A percentile compares a stretch with the other conserved stretches of the same genome.
Conservation (phyloP, 2,113 vertebrate genomes). For the Tetrao urogallus region DNA sequence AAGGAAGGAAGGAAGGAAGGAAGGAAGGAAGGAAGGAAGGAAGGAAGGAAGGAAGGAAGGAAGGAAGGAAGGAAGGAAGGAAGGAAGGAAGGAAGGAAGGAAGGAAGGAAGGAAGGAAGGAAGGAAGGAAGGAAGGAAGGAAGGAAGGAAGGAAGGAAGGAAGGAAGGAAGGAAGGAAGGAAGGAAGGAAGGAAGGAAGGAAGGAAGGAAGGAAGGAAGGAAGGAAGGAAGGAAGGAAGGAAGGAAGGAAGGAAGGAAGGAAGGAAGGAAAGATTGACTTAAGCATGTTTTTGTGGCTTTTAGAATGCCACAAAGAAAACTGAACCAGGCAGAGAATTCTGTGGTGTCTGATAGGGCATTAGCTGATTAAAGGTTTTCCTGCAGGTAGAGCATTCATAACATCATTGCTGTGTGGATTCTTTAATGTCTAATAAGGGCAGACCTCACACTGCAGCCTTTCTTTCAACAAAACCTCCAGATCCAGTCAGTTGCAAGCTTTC, state of each 20-base stretch:
- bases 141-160: neutral
- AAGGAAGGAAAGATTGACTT: neutral
- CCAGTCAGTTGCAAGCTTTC: neutral
- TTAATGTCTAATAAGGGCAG: neutral
- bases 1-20: too few species aligned
- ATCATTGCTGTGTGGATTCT: neutral
- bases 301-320: neutral
- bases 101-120: accelerated
- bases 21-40: too few species aligned
- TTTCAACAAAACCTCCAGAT: neutral
- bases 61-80: too few species aligned
- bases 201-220: accelerated
- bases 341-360: neutral
- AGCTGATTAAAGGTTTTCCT: neutral
- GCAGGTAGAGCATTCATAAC: neutral
- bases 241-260: too few species aligned
- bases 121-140: accelerated
- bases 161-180: too few species aligned
- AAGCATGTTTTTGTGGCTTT: neutral
- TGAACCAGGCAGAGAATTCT: neutral
- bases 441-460: neutral
- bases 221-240: neutral
- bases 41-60: too few species aligned
- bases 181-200: accelerated
- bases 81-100: accelerated